Conservation (phyloP, 1,140 invertebrate species). For the Araneus ventricosus region DNA sequence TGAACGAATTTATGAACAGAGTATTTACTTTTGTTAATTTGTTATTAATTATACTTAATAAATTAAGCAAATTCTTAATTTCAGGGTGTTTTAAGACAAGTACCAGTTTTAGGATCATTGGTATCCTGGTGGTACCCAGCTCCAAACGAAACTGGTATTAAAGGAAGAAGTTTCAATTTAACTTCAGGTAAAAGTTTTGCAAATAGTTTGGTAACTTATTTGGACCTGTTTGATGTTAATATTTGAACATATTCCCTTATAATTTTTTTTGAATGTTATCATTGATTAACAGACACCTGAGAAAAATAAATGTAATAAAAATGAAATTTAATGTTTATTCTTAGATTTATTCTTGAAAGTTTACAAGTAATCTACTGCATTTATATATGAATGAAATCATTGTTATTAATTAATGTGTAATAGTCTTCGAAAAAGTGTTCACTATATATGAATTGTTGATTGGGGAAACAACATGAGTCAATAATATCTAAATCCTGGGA, state of each 20-base stretch:
- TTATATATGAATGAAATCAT: no score
- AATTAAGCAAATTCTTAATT: constrained; percentile 26
- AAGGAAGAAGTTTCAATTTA: constrained; percentile 93
- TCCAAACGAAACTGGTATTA: constrained; percentile 86
- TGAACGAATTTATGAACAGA: background rate
- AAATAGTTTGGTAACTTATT: background rate
- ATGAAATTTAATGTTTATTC: no score
- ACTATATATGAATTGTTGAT: no score
- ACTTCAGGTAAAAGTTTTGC: constrained; percentile 82
- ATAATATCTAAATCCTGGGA: no score
- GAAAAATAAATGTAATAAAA: no score
- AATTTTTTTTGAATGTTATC: background rate
- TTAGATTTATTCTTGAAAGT: no score
- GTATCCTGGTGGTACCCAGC: constrained; percentile 84
- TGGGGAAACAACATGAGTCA: no score
- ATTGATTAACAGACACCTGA: background rate
- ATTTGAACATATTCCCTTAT: background rate
- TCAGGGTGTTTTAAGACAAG: constrained; percentile 91
- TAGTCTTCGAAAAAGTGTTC: no score
- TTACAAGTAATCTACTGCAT: no score
- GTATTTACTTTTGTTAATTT: background rate
- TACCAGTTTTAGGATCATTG: constrained; percentile 94
- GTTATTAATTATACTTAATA: background rate
- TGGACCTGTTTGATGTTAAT: background rate
- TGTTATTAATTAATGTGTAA: no score